Percentiles rank a stretch among this genome's conserved stretches.
These are phyloP conservation scores for Bos taurus DNA, from an alignment of 2,113 vertebrate genomes.

Conservation along the genomic window ARS-UCD2.0 NC_037332.1:11958001-11958500, in stretches of 20 bases:
- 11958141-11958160: neutral
- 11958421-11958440: neutral
- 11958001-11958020: neutral
- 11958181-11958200: neutral
- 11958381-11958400: neutral
- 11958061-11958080: neutral
- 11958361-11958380: neutral
- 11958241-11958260: neutral
- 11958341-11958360: neutral
- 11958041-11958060: neutral
- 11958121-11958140: neutral
- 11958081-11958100: neutral
- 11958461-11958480: neutral
- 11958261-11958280: neutral
- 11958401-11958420: neutral
- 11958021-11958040: neutral
- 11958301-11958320: neutral
- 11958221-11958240: neutral
- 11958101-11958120: neutral
- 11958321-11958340: neutral
- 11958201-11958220: neutral
- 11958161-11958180: neutral
- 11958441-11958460: slow-evolving; percentile 11
- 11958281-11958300: neutral
- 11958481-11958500: neutral